Conservation (phyloP, 53 echinoderm and acorn worm species). For the Temnopleurus reevesii region DNA sequence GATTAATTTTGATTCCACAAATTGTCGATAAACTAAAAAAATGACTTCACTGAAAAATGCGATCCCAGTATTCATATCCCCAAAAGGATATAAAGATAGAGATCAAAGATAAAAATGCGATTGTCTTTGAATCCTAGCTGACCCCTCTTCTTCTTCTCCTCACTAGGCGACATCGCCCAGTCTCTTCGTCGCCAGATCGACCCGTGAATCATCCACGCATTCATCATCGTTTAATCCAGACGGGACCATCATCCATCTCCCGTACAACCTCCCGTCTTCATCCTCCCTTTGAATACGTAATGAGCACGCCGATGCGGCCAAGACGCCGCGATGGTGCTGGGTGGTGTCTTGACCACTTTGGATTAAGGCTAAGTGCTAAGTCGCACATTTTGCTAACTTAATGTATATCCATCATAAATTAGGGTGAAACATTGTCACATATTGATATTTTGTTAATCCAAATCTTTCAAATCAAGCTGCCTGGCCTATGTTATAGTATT, state of each 20-base stretch:
- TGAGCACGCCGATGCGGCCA: not conserved
- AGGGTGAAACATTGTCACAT: too few relatives aligned
- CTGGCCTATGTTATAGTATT: too few relatives aligned
- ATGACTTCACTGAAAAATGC: too few relatives aligned
- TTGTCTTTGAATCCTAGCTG: not conserved
- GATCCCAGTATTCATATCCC: too few relatives aligned
- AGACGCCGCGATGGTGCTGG: not conserved
- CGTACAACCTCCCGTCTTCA: not conserved
- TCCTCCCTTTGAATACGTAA: not conserved
- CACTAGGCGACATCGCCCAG: not conserved
- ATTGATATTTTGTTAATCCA: too few relatives aligned
- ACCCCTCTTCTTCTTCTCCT: not conserved
- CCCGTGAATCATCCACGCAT: conserved; percentile 4
- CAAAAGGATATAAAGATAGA: too few relatives aligned
- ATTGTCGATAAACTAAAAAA: too few relatives aligned
- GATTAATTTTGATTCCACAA: too few relatives aligned
- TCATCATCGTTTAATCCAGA: conserved; percentile 14
- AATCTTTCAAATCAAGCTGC: too few relatives aligned
- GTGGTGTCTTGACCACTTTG: not conserved
- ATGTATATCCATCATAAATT: too few relatives aligned
- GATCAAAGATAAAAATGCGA: not conserved
- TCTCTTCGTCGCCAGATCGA: not conserved
- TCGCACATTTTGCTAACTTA: too few relatives aligned
- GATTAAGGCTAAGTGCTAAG: too few relatives aligned
- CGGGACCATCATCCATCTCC: not conserved